A percentile compares a stretch with the other conserved stretches of the same genome.
These are phyloP conservation scores for Manis pentadactyla DNA, from an alignment of 2,797 vertebrate species.

Conservation along the genomic window DNA sequence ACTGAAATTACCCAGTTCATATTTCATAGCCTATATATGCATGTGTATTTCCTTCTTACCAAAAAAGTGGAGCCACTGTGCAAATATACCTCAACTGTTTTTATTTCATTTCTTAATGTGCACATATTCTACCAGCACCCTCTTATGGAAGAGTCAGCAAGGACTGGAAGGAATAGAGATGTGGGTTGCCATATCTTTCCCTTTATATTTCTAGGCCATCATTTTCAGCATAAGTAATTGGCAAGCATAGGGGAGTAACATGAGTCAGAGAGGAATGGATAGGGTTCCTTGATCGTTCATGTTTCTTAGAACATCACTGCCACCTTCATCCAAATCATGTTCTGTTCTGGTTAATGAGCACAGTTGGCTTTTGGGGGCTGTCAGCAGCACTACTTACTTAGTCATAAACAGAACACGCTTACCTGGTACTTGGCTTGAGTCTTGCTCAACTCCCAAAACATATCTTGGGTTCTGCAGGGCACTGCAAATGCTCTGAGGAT, in stretches of 20 bases:
- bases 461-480: neutral
- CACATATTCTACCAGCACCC: neutral
- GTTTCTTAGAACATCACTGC: neutral
- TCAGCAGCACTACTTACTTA: neutral
- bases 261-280: neutral
- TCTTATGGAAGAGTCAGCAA: neutral
- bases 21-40: neutral
- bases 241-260: too few species aligned
- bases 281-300: rapidly evolving
- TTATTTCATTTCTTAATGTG: neutral
- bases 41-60: neutral
- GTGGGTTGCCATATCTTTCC: neutral
- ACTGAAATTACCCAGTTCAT: neutral
- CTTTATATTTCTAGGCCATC: neutral
- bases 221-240: neutral
- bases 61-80: neutral
- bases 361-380: neutral
- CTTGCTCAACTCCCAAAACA: neutral
- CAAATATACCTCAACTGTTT: neutral
- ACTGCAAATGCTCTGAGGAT: rapidly evolving
- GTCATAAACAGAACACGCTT: neutral
- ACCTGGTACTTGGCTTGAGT: neutral
- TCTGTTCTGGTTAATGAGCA: neutral
- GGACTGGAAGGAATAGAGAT: neutral
- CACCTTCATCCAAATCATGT: neutral